These are phyloP conservation scores for Chymomyza fuscimana DNA, from an alignment of 2,888 invertebrate species.

Conservation along the genomic window DNA sequence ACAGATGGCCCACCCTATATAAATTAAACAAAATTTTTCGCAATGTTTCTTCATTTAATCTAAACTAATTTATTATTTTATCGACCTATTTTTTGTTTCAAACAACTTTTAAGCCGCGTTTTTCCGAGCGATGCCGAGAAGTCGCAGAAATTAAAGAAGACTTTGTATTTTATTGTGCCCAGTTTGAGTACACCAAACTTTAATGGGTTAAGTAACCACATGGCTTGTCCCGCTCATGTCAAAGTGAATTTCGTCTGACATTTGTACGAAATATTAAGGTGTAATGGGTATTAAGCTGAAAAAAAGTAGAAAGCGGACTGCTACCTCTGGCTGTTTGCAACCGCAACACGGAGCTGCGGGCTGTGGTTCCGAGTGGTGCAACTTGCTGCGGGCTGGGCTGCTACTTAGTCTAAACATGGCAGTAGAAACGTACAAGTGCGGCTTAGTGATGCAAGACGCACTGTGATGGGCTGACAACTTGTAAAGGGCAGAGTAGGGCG, in stretches of 20 bases:
- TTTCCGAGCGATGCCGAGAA: too few species aligned
- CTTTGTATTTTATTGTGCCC: not conserved
- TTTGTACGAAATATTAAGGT: slow-evolving; percentile 70
- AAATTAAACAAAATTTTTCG: too few species aligned
- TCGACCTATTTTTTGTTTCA: too few species aligned
- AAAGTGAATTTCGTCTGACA: slow-evolving; percentile 68
- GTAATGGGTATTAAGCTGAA: slow-evolving; percentile 58
- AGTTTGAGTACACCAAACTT: not conserved
- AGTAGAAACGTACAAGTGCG: slow-evolving; percentile 65
- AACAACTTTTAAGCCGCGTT: too few species aligned
- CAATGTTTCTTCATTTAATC: too few species aligned
- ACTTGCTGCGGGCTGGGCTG: not conserved
- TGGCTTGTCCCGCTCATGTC: slow-evolving; percentile 34
- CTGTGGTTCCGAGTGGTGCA: not conserved
- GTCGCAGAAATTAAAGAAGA: too few species aligned
- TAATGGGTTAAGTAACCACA: not conserved
- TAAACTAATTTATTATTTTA: too few species aligned
- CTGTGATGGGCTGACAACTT: slow-evolving; percentile 25
- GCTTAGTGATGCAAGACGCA: slow-evolving; percentile 58
- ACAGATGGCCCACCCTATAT: too few species aligned
- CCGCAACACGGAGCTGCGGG: not conserved
- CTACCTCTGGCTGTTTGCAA: not conserved
- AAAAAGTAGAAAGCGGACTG: slow-evolving; percentile 48
- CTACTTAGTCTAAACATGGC: slow-evolving; percentile 14
- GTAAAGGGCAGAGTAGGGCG: not conserved